Base-by-base conservation (phyloP, 2,888 invertebrate genomes). In the Rhingia rostrata region DNA sequence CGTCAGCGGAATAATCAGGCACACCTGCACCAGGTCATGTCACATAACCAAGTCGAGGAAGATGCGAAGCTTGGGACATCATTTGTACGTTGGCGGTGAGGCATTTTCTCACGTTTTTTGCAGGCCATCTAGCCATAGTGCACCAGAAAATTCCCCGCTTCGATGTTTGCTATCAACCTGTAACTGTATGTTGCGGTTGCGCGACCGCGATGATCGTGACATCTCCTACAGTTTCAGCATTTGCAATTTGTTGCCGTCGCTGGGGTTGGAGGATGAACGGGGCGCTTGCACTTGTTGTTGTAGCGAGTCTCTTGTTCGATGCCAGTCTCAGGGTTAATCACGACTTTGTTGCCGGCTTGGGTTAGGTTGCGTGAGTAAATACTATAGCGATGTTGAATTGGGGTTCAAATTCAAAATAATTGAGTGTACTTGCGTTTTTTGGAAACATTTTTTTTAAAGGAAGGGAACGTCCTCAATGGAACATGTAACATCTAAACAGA, bases 191-290 rank as follows among this genome's bases (percentile, higher is more conserved):
- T 58, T 30, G 22, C 64, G 63, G 54, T 58, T 69, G 67, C 56
- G 73, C 61, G 66, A 69, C 67, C 45, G 39, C 83, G 45, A 43
- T 70, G 79, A 84, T 84, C 83, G 83, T 84, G 83, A 84, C 79
- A 74, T 74, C 79, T 66, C 79, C 73, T 73, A 79, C 53, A 45
- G 79, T 58, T 82, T 43, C 60, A 32, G 51, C 69, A 53, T 58
- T 74, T 37, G 63, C 73, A 84, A 84, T 84, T 84, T 73, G 73
- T 69, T 73, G 67, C 41, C 47, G 54, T 66, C 61, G 22, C 61
- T 6, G 47, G 43, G 30, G 7, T 45, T 47, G 41, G 35, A 6
- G 41, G n/a, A 10, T 41, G 6, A 32, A 56, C 22, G 45, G 32
- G 45, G 10, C n/a, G 37, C 51, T 41, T 70, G 63, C 70, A 64